These are phyloP conservation scores for Philereme vetulata DNA, from an alignment of 2,888 invertebrate genomes.

Conservation along the genomic window DNA sequence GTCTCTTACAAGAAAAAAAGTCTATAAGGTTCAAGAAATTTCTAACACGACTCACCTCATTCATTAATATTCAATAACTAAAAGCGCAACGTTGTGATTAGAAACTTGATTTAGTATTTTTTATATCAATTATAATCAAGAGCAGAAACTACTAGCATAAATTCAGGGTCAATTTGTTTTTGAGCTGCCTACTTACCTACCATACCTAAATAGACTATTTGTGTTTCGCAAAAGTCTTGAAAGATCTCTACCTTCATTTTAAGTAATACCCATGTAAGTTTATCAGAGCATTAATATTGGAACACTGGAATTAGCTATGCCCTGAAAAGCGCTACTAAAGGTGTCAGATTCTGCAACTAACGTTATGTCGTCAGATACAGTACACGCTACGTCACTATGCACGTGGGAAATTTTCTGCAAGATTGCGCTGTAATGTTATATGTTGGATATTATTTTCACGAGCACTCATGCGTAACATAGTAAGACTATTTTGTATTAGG, in stretches of 20 bases:
- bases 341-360: conserved; percentile 17
- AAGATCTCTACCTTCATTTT: no score
- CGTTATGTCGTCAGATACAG: conserved; percentile 9
- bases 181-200: no score
- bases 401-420: conserved; percentile 1
- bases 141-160: no score
- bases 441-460: conserved; percentile 10
- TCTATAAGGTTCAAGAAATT: background rate
- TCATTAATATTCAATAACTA: conserved; percentile 4
- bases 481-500: no score
- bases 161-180: no score
- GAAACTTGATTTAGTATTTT: no score
- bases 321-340: conserved; percentile 33
- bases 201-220: background rate
- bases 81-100: no score
- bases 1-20: conserved; percentile 4
- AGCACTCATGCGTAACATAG: conserved; percentile 6
- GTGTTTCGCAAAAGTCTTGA: background rate
- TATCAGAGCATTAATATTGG: conserved; percentile 13
- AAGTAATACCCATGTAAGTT: conserved; percentile 1
- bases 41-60: conserved; percentile 5
- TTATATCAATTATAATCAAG: no score
- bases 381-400: conserved; percentile 1
- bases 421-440: conserved; percentile 6
- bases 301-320: conserved; percentile 26